phyloP scores from a whole-genome alignment of 2,888 invertebrate genomes.

The Dryobotodes eremita region DNA sequence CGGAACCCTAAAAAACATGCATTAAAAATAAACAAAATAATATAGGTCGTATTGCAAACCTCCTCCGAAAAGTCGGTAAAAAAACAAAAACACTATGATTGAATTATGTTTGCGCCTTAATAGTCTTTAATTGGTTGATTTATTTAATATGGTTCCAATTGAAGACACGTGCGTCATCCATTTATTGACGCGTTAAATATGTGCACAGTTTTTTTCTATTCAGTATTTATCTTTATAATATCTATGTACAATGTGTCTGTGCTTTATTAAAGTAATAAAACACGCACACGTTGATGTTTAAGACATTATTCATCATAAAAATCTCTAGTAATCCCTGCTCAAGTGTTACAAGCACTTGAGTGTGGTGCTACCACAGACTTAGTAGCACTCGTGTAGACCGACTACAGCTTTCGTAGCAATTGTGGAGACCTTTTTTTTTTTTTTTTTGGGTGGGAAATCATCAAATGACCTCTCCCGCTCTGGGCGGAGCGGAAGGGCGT shows the following conservation, averaged over 20 bases:
- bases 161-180: constrained; percentile 1
- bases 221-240: not conserved
- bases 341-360: not conserved
- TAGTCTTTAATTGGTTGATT: constrained; percentile 18
- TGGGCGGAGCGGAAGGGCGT: too few species aligned
- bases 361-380: not conserved
- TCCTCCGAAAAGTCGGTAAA: not conserved
- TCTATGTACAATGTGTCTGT: not conserved
- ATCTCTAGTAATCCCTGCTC: not conserved
- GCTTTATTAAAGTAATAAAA: not conserved
- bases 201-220: not conserved
- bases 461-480: too few species aligned
- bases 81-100: constrained; percentile 4
- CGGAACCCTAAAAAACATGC: too few species aligned
- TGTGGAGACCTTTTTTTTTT: too few species aligned
- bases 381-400: not conserved
- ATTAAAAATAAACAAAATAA: not conserved
- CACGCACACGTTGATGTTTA: not conserved
- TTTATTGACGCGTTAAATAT: not conserved
- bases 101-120: constrained; percentile 18
- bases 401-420: not conserved
- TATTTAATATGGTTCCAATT: constrained; percentile 25
- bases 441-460: too few species aligned
- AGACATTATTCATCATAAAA: not conserved
- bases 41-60: not conserved